Base-by-base conservation (phyloP, 2,797 vertebrate species). In the Sylvilagus floridanus region DNA sequence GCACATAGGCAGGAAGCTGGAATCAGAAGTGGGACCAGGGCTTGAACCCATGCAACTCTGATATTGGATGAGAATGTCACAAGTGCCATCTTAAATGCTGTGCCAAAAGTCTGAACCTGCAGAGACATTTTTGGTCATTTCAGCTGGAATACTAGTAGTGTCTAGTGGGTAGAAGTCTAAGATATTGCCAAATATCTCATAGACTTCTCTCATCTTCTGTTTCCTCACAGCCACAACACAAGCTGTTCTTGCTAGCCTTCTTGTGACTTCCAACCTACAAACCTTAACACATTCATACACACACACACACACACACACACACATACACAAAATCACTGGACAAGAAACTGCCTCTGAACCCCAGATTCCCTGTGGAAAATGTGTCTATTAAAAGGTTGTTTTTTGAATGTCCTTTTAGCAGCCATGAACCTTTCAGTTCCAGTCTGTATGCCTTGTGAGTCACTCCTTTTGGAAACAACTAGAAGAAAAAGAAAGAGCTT, bases 371-470 rank as follows among this genome's bases (percentile, higher is more conserved):
- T 93, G 21, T 32, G 78, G 90, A 86, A 96, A 92, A 89, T 79
- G 7, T 88, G 77, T 73, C 1, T 81, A 81, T 89, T 86, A 79
- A 96, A 81, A 72, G 86, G 72, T n/a, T 57, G 66, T 50, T 63
- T 91, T 93, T 68, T 93, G 71, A 63, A 81, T 94, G 71, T 72
- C 60, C 69, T 85, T 86, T 82, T 77, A 91, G 65, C 63, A 96
- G 91, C 71, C 75, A 95, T 11, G 32, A 83, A 84, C 88, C 86
- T 89, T 91, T 95, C 50, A 52, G 19, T 63, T 77, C 54, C 69
- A 84, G 60, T 96, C 35, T 92, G 54, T 77, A 54, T 95, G 47
- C 94, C 54, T 47, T 84, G 24, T 84, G 63, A 94, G 63, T 95
- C 57, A 87, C 16, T 88, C 47, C 9, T 87, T 24, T 72, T 91